A percentile compares a stretch with the other conserved stretches of the same genome.
These are phyloP conservation scores for Peromyscus maniculatus DNA, from an alignment of 2,113 vertebrate species.

Conservation along the genomic window DNA sequence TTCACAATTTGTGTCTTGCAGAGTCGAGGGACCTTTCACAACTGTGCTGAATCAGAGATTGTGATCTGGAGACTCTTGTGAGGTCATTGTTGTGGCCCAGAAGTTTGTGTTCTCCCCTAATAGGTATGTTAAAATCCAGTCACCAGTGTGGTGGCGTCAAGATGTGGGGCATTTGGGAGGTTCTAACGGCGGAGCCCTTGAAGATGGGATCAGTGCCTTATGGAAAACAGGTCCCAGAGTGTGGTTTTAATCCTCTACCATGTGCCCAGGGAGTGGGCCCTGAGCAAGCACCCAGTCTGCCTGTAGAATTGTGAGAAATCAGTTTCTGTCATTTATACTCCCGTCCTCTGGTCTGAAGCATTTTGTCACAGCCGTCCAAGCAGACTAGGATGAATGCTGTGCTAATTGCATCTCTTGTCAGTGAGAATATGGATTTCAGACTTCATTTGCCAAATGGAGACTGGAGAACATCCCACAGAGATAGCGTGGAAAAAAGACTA, in stretches of 20 bases:
- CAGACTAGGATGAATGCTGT: not conserved
- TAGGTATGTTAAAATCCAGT: not conserved
- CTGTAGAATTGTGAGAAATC: not conserved
- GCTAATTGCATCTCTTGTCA: not conserved
- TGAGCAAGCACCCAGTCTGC: not conserved
- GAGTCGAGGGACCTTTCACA: not conserved
- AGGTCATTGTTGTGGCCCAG: not conserved
- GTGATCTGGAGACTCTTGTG: not conserved
- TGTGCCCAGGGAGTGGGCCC: too few species aligned
- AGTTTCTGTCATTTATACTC: not conserved
- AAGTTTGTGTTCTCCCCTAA: not conserved
- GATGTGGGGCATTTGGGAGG: not conserved
- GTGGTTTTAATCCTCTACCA: not conserved
- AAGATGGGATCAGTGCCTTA: too few species aligned
- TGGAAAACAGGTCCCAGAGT: not conserved
- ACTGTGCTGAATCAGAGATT: not conserved
- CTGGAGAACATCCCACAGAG: not conserved
- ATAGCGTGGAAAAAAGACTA: not conserved
- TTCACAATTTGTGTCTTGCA: not conserved
- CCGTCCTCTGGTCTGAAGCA: not conserved
- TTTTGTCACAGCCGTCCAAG: not conserved
- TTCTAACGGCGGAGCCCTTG: not conserved
- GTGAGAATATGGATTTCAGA: not conserved
- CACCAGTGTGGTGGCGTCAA: not conserved
- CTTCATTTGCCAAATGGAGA: not conserved